Percentiles rank a stretch among this genome's conserved stretches.
Evolutionary conservation across 2,888 invertebrate genomes (phyloP).

Genomic region (Drosophila lutescens): DNA sequence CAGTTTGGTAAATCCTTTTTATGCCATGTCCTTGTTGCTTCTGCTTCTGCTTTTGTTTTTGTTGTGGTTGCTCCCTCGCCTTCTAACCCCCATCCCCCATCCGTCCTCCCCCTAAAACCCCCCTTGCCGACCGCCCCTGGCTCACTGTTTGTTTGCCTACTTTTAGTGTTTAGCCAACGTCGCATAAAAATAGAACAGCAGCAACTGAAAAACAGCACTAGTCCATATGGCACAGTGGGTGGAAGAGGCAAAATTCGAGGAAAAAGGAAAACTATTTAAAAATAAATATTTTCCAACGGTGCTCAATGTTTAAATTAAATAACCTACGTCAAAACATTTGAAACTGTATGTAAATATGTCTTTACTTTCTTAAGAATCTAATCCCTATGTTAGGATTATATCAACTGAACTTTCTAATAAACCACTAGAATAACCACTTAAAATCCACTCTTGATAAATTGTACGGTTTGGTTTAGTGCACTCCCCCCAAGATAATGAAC

Average conservation of each 20-base stretch:
- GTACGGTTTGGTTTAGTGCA: not conserved
- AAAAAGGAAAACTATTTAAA: not conserved
- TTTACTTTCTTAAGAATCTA: no score
- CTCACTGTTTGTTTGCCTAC: slow-evolving; percentile 66
- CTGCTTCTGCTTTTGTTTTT: slow-evolving; percentile 9
- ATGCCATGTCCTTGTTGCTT: slow-evolving; percentile 48
- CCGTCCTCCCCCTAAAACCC: not conserved
- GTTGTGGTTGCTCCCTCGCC: slow-evolving; percentile 24
- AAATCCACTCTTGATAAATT: not conserved
- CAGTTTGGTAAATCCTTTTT: slow-evolving; percentile 39
- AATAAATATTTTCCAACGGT: not conserved
- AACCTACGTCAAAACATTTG: no score
- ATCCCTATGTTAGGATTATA: no score
- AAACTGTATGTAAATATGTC: no score
- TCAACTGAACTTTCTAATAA: not conserved
- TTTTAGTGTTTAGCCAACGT: slow-evolving; percentile 75
- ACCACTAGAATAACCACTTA: not conserved
- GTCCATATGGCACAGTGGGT: slow-evolving; percentile 43
- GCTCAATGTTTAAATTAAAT: not conserved
- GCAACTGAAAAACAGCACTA: slow-evolving; percentile 26
- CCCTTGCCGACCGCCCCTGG: not conserved
- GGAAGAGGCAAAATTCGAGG: not conserved
- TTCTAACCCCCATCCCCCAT: not conserved
- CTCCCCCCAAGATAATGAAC: not conserved
- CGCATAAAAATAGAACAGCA: slow-evolving; percentile 74